Percentiles rank a stretch among this genome's conserved stretches.
Evolutionary conservation across 2,797 vertebrate species (phyloP).

Genomic region (Argyrosomus regius): DNA sequence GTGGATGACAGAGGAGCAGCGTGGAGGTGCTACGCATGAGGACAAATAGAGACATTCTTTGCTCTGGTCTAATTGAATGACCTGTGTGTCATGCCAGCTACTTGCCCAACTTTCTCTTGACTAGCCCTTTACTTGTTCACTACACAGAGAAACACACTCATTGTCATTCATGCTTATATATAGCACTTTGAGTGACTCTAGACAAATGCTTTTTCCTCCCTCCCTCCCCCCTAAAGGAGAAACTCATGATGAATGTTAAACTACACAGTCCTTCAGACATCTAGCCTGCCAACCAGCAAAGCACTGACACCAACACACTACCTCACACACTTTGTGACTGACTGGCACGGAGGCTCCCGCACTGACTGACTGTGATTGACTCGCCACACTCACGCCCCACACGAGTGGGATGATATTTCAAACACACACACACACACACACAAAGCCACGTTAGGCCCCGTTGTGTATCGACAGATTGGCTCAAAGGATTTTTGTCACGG

Average conservation of each 20-base stretch:
- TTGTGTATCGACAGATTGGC: slow-evolving; percentile 24
- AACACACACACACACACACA: slow-evolving; percentile 34
- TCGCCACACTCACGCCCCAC: slow-evolving; percentile 38
- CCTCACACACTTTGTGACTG: slow-evolving; percentile 84
- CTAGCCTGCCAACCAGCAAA: slow-evolving; percentile 82
- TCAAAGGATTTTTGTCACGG: slow-evolving; percentile 14
- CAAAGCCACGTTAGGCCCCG: slow-evolving; percentile 10
- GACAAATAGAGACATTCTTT: slow-evolving; percentile 62
- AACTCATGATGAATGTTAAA: slow-evolving; percentile 80
- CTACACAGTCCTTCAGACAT: slow-evolving; percentile 72
- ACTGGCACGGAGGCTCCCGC: slow-evolving; percentile 69
- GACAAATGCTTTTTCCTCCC: slow-evolving; percentile 43
- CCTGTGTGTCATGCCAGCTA: slow-evolving; percentile 65
- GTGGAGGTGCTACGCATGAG: slow-evolving; percentile 23
- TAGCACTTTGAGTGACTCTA: slow-evolving; percentile 82
- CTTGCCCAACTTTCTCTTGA: slow-evolving; percentile 65
- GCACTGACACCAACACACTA: slow-evolving; percentile 90
- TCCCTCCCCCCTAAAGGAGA: slow-evolving; percentile 45
- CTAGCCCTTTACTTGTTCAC: slow-evolving; percentile 78
- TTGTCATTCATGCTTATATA: slow-evolving; percentile 73
- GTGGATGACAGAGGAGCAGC: slow-evolving; percentile 25
- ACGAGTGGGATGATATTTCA: slow-evolving; percentile 39
- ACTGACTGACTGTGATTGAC: slow-evolving; percentile 66
- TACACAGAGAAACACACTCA: slow-evolving; percentile 70
- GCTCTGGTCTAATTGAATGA: slow-evolving; percentile 63